Evolutionary conservation across 2,888 invertebrate genomes (phyloP).

Genomic region (Thymelicus acteon): DNA sequence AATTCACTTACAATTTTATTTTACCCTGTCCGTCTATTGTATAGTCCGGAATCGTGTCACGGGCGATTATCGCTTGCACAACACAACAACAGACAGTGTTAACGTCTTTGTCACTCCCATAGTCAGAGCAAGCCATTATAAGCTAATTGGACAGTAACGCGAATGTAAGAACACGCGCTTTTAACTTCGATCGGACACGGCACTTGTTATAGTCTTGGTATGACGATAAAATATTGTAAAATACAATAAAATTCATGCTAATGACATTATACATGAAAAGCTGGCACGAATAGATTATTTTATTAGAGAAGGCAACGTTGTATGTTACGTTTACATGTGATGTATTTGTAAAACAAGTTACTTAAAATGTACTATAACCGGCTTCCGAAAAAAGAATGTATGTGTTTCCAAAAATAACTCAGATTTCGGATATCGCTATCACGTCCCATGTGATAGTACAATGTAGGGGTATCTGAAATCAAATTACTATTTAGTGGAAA

Average conservation of each 20-base stretch:
- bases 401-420: too few species aligned
- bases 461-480: too few species aligned
- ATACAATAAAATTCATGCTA: constrained; percentile 18
- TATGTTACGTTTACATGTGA: background rate
- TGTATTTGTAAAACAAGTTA: background rate
- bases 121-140: constrained; percentile 64
- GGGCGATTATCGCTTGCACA: constrained; percentile 73
- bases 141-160: constrained; percentile 61
- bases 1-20: constrained; percentile 29
- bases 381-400: too few species aligned
- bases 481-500: too few species aligned
- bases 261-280: constrained; percentile 22
- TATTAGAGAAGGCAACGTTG: background rate
- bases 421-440: too few species aligned
- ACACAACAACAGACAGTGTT: constrained; percentile 55
- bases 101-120: constrained; percentile 68
- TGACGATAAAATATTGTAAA: constrained; percentile 38
- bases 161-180: constrained; percentile 35
- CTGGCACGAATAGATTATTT: background rate
- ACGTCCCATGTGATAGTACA: too few species aligned
- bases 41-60: constrained; percentile 58
- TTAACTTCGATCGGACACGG: constrained; percentile 39
- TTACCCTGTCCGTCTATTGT: constrained; percentile 25
- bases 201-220: constrained; percentile 41
- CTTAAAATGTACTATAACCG: too few species aligned